Evolutionary conservation across 2,797 vertebrate genomes (phyloP).

Genomic region (Ispidina picta): DNA sequence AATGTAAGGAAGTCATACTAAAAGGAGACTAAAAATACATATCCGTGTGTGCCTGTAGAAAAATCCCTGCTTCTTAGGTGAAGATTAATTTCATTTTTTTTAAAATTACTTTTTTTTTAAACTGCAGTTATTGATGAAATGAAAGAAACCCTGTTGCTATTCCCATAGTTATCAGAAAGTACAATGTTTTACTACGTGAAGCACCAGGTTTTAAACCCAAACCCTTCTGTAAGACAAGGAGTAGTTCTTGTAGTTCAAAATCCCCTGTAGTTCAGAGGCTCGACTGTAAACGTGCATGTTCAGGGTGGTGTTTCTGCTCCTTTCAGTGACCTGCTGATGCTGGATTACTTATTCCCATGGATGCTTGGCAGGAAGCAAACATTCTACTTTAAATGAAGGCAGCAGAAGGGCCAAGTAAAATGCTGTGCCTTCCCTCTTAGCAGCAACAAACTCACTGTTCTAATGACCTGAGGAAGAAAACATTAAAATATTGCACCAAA

Average conservation of each 20-base stretch:
- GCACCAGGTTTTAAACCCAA: constrained; percentile 51
- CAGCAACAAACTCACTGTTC: constrained; percentile 66
- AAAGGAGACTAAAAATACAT: neutral
- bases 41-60: constrained; percentile 15
- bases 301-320: constrained; percentile 17
- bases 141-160: neutral
- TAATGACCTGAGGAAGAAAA: constrained; percentile 74
- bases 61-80: constrained; percentile 59
- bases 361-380: constrained; percentile 51
- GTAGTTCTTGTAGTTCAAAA: constrained; percentile 4
- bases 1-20: constrained; percentile 16
- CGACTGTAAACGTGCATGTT: constrained; percentile 4
- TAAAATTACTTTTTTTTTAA: neutral
- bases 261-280: constrained; percentile 24
- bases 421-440: constrained; percentile 56
- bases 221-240: constrained; percentile 52
- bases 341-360: neutral
- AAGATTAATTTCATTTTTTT: neutral
- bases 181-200: constrained; percentile 19
- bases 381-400: constrained; percentile 45
- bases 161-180: neutral
- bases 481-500: constrained; percentile 78
- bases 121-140: constrained; percentile 39
- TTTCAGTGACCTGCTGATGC: neutral
- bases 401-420: constrained; percentile 33